Conservation (phyloP, 2,797 vertebrate genomes). For the Helicolenus hilgendorfi region DNA sequence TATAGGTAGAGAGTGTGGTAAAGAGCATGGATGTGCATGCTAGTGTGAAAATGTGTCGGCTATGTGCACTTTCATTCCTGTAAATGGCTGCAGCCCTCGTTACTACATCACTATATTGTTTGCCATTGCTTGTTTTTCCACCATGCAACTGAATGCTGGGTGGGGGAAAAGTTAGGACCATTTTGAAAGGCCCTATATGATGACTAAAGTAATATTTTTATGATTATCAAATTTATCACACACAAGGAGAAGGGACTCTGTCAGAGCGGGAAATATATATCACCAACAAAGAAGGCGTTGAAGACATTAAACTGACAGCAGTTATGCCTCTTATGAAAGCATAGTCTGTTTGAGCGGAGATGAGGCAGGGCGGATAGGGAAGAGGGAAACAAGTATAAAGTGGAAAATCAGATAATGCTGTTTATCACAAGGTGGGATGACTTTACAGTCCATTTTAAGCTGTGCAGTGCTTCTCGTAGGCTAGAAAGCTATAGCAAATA, state of each 20-base stretch:
- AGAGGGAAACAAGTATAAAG: not conserved
- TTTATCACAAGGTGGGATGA: slow-evolving; percentile 18
- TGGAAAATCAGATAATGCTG: not conserved
- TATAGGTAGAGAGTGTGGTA: not conserved
- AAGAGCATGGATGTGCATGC: not conserved
- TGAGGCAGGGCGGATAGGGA: not conserved
- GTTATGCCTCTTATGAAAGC: slow-evolving; percentile 7
- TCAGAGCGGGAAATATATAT: slow-evolving; percentile 25
- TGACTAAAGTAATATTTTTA: not conserved
- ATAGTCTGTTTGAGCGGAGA: slow-evolving; percentile 19
- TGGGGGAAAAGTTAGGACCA: not conserved
- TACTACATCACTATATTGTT: not conserved
- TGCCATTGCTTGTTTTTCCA: not conserved
- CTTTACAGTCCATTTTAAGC: not conserved
- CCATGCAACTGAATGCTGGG: not conserved
- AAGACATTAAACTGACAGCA: slow-evolving; percentile 19
- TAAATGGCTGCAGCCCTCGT: not conserved
- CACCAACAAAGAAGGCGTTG: not conserved
- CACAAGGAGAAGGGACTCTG: not conserved
- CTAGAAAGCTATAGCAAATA: not conserved
- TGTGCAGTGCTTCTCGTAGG: not conserved
- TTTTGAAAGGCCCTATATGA: not conserved
- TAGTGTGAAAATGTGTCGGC: not conserved
- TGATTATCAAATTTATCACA: not conserved
- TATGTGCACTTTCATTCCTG: not conserved